Conservation (phyloP, 2,113 vertebrate species). For the Ictalurus punctatus region DNA sequence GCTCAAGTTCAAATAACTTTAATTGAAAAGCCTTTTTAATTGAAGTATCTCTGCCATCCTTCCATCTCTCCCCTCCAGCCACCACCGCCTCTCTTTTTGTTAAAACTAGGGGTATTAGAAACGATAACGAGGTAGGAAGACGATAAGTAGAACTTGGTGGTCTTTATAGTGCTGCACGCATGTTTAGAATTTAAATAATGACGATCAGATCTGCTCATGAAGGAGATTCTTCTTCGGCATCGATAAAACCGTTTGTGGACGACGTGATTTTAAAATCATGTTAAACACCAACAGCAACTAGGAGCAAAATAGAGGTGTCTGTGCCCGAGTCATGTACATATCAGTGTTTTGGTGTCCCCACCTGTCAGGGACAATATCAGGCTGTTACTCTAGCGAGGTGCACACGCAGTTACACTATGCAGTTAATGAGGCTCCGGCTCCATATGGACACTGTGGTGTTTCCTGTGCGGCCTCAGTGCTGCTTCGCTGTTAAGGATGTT, state of each 20-base stretch:
- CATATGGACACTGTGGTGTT: constrained; percentile 52
- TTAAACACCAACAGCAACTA: background rate
- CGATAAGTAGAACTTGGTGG: constrained; percentile 56
- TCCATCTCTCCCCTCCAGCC: constrained; percentile 43
- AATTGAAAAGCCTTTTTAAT: constrained; percentile 74
- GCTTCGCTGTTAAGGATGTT: constrained; percentile 47
- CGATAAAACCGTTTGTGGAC: background rate
- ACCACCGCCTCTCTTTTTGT: constrained; percentile 34
- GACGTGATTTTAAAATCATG: background rate
- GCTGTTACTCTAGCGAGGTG: constrained; percentile 37
- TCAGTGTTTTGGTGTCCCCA: background rate
- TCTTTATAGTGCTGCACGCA: constrained; percentile 52
- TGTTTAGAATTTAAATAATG: constrained; percentile 48
- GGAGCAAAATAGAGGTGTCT: background rate
- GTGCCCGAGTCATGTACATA: background rate
- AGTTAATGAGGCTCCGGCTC: constrained; percentile 67
- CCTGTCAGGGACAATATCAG: constrained; percentile 26
- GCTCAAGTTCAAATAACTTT: constrained; percentile 71
- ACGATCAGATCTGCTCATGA: constrained; percentile 24
- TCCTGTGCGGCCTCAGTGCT: constrained; percentile 45
- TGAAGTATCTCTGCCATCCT: constrained; percentile 63
- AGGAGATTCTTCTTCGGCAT: background rate
- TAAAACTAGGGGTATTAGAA: constrained; percentile 49
- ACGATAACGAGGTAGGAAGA: constrained; percentile 47
- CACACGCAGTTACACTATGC: constrained; percentile 37